Percentiles rank a stretch among this genome's conserved stretches.
These are phyloP conservation scores for Ginglymostoma cirratum DNA, from an alignment of 2,113 vertebrate species.

Conservation along the genomic window DNA sequence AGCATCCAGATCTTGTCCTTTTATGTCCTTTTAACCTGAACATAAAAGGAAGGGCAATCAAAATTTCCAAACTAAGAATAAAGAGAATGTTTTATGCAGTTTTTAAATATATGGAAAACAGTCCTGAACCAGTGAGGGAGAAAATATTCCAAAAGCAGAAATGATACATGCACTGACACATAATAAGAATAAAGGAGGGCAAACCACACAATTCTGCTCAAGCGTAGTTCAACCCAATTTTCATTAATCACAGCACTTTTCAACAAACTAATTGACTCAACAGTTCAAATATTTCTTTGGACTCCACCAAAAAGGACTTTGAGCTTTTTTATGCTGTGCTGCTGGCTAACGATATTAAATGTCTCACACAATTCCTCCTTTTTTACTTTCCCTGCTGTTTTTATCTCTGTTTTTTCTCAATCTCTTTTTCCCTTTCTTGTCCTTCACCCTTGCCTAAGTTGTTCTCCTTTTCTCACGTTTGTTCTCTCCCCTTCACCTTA, in stretches of 20 bases:
- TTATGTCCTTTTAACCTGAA: background rate
- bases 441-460: no score
- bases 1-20: background rate
- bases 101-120: background rate
- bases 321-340: background rate
- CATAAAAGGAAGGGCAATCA: background rate
- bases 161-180: background rate
- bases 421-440: background rate
- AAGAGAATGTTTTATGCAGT: background rate
- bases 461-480: no score
- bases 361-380: background rate
- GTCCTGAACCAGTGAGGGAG: background rate
- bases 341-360: background rate
- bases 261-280: background rate
- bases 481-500: no score
- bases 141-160: background rate
- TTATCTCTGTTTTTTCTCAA: no score
- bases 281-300: background rate
- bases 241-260: background rate
- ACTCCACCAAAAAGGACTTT: background rate
- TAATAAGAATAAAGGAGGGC: background rate
- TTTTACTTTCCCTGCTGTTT: background rate
- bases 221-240: background rate
- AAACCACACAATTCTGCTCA: background rate
- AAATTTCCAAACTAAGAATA: background rate